Conservation (phyloP, 2,113 vertebrate genomes). For the Chitala chitala region DNA sequence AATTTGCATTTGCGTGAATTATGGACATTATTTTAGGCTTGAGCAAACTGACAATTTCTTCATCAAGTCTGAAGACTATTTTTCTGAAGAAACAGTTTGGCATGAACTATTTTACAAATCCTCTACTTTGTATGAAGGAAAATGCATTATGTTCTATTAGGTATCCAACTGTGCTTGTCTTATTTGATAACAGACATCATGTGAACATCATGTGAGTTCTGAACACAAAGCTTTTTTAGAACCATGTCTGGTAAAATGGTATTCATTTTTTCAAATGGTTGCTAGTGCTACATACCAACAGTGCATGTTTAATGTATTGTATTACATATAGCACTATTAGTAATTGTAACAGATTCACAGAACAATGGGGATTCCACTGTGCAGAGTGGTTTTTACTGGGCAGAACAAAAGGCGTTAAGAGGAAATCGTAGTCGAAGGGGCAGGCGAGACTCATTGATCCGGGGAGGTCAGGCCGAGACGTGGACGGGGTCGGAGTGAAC, state of each 20-base stretch:
- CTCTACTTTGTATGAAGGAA: neutral
- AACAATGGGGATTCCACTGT: too few relatives aligned
- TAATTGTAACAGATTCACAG: too few relatives aligned
- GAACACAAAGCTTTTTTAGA: neutral
- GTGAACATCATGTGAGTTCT: neutral
- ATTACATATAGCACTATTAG: too few relatives aligned
- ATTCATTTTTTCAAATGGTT: too few relatives aligned
- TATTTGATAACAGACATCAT: neutral
- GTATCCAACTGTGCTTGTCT: slow-evolving; percentile 9
- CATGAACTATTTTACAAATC: neutral
- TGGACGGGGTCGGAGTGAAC: too few relatives aligned
- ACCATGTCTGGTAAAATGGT: neutral
- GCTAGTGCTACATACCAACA: too few relatives aligned
- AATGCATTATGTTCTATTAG: neutral
- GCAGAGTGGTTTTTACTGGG: too few relatives aligned
- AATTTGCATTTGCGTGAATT: slow-evolving; percentile 14
- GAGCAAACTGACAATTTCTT: slow-evolving; percentile 15
- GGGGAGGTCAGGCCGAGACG: too few relatives aligned
- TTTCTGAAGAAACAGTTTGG: neutral
- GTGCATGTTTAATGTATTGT: too few relatives aligned
- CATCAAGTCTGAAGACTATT: neutral
- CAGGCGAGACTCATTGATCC: too few relatives aligned
- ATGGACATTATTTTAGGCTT: neutral
- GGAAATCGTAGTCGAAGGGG: too few relatives aligned
- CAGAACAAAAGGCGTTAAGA: too few relatives aligned